A percentile compares a stretch with the other conserved stretches of the same genome.
Conservation (phyloP, 35 echinoderm and acorn worm genomes). For the Nesometra sesokonis region DNA sequence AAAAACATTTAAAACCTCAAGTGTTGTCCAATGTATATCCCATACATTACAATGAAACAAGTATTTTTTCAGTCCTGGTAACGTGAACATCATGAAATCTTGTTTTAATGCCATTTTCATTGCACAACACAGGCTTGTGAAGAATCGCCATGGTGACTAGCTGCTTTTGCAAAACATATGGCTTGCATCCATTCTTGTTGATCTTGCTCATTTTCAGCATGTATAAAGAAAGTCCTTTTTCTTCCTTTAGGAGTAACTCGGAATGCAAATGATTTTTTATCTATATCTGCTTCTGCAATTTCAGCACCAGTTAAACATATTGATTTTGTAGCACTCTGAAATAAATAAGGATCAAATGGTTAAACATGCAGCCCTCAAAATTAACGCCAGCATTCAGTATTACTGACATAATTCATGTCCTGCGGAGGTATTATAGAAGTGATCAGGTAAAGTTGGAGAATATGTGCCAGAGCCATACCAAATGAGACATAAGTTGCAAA, state of each 20-base stretch:
- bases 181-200: constrained; percentile 93
- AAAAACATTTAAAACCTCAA: too few species aligned
- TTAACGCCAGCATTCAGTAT: too few species aligned
- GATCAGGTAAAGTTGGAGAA: too few species aligned
- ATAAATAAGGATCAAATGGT: neutral
- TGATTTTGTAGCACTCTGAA: neutral
- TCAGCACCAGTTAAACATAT: constrained; percentile 42
- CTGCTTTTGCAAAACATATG: constrained; percentile 90
- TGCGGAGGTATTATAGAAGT: too few species aligned
- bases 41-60: too few species aligned
- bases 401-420: too few species aligned
- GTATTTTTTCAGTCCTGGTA: too few species aligned
- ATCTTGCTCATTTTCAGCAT: constrained; percentile 57
- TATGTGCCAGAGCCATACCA: too few species aligned
- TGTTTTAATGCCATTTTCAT: constrained; percentile 5
- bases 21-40: too few species aligned
- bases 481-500: too few species aligned
- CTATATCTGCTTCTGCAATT: constrained; percentile 56
- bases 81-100: neutral
- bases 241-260: constrained; percentile 61
- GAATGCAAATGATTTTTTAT: constrained; percentile 64
- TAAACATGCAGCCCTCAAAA: too few species aligned
- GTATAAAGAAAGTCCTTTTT: constrained; percentile 59
- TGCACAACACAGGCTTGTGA: constrained; percentile 62
- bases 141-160: constrained; percentile 52